Conservation (phyloP, 2,113 vertebrate genomes). For the Coturnix japonica region DNA sequence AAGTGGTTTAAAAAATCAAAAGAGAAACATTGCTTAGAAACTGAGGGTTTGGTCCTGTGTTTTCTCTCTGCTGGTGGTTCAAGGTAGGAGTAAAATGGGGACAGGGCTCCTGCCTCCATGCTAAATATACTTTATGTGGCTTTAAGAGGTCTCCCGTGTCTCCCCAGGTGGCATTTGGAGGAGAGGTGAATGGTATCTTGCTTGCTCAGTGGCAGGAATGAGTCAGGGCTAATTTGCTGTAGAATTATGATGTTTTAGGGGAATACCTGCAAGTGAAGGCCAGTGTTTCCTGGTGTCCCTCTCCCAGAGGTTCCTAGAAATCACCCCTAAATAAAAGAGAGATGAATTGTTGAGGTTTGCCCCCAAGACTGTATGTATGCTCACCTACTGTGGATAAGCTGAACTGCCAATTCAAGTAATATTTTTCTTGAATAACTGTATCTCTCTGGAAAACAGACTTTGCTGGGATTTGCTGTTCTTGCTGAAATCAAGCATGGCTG, state of each 20-base stretch:
- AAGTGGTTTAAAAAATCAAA: background rate
- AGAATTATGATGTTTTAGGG: background rate
- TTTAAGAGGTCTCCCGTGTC: background rate
- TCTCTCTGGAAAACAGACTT: conserved; percentile 3
- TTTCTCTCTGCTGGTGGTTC: background rate
- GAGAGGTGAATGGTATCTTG: background rate
- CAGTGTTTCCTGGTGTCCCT: background rate
- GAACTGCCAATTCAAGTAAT: background rate
- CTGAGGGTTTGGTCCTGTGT: background rate
- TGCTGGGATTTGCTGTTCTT: conserved; percentile 4
- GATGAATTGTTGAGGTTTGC: background rate
- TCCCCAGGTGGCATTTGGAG: fast-evolving
- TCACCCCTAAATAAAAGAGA: too few species aligned
- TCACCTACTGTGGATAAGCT: background rate
- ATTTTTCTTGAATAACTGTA: background rate
- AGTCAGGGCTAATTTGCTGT: background rate
- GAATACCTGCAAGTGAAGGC: background rate
- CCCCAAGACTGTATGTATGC: background rate
- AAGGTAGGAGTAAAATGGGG: background rate
- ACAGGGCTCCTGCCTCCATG: background rate
- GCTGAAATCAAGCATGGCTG: background rate
- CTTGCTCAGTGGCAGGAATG: background rate
- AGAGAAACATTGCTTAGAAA: background rate
- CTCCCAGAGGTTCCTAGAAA: background rate
- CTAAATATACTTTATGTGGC: background rate